Evolutionary conservation across 2,888 invertebrate species (phyloP), one percentile per base, ranked within the genome.

Genomic region (Drosophila quasianomalipes): DNA sequence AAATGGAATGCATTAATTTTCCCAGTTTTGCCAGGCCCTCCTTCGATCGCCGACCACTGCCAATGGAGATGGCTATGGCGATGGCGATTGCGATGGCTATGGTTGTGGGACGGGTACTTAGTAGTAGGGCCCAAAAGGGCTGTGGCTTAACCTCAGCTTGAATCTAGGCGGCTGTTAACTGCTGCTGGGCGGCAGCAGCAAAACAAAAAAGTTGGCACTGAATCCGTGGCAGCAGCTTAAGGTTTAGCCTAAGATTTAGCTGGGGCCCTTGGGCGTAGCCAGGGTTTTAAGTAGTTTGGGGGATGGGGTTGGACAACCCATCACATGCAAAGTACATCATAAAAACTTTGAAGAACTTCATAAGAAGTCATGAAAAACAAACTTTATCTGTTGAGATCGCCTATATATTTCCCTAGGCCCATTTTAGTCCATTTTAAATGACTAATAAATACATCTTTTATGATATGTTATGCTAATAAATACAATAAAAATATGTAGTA

Each of bases 1-100:
- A 86, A 86, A 90, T 85, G 89, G 74, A 90, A 83, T 81, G 89
- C 72, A 79, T 74, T 77, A 79, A 72, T 88, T 88, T 87, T 90
- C 90, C 86, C 90, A 87, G 90, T 86, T 86, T 86, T 76, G 68
- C 60, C 64, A 41, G 53, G 37, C 59, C 64, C 66, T 61, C 72
- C 73, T 72, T 59, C 66, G 60, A 65, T 37, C 41, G 57, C 53
- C 39, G 35, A 26, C 49, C 64, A 64, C 28, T 58, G 60, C 37
- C 37, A 52, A 41, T 44, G 52, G 6, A 30, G n/a, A 30, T 52
- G 60, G 35, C 41, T 33, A 35, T 47, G 63, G 54, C 39, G 62
- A 51, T 60, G 59, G 37, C 39, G 44, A 19, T 67, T 41, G 52
- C 31, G 33, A 62, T 65, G 39, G 28, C 14, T 64, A 14, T 26